Percentiles rank a stretch among this genome's conserved stretches.
These are phyloP conservation scores for Bembecia ichneumoniformis DNA, from an alignment of 2,888 invertebrate genomes.

Conservation along the genomic window DNA sequence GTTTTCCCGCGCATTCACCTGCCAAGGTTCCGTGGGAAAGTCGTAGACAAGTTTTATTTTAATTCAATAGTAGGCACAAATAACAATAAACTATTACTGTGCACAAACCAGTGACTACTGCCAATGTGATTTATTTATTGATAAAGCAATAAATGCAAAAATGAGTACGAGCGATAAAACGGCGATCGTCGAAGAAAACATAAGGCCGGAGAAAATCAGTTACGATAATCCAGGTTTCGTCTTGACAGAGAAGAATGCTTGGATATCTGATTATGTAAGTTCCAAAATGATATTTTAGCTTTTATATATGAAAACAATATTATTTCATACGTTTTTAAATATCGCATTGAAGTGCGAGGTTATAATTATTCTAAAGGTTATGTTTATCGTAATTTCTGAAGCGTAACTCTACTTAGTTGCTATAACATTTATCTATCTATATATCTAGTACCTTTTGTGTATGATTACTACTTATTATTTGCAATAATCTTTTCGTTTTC, in stretches of 20 bases:
- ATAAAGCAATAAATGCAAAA: slow-evolving; percentile 4
- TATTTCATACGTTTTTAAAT: too few species aligned
- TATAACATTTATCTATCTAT: neutral
- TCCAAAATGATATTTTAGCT: neutral
- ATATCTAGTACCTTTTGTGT: too few species aligned
- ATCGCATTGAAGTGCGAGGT: neutral
- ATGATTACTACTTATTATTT: too few species aligned
- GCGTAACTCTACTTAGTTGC: slow-evolving; percentile 19
- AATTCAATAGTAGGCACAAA: slow-evolving; percentile 3
- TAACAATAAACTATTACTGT: too few species aligned
- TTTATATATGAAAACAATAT: too few species aligned
- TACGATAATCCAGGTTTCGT: slow-evolving; percentile 55
- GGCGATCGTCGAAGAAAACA: slow-evolving; percentile 20
- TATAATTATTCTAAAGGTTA: slow-evolving; percentile 9
- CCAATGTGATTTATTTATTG: neutral
- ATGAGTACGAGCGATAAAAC: slow-evolving; percentile 22
- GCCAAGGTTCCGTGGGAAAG: slow-evolving; percentile 36
- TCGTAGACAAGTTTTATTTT: slow-evolving; percentile 10
- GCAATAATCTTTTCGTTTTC: too few species aligned
- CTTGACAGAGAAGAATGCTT: slow-evolving; percentile 45
- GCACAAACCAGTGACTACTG: too few species aligned
- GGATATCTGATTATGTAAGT: slow-evolving; percentile 29
- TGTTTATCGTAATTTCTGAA: slow-evolving; percentile 13
- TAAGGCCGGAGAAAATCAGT: slow-evolving; percentile 33
- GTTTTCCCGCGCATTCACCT: slow-evolving; percentile 31